Base-by-base conservation (phyloP, 2,888 invertebrate genomes). In the Anthophora plumipes region DNA sequence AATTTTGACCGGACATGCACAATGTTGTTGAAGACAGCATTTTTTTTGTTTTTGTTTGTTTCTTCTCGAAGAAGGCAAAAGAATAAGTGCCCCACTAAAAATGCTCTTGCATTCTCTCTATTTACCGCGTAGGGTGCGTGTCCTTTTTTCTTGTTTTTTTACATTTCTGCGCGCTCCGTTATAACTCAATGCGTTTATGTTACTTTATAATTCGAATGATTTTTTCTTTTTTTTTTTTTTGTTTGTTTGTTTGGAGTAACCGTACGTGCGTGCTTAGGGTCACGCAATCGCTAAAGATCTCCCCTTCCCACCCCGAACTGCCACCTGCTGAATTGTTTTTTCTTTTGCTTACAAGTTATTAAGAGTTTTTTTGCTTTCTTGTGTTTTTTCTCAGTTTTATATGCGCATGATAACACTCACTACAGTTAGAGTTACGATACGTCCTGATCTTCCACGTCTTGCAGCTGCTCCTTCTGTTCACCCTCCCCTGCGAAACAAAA, bases 401-500 rank as follows among this genome's bases (percentile, higher is more conserved):
- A 92, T 93, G 91, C 93, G 92, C 92, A 92, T 91, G 81, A 83
- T 92, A 92, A 93, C 93, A 93, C 93, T 93, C 93, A 93, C 93
- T 93, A 92, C 91, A 92, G 90, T 91, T 93, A 92, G 90, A 95
- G 96, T 98, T 98, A 98, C 97, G 98, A 98, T 95, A 98, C 98
- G 95, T 98, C 98, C 95, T 98, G 98, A 94, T 98, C 98, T 94
- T 98, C 98, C 93, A 96, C 97, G 94, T 98, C 98, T 94, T 98
- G 97, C 94, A 97, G 96, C 94, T 97, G 96, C 94, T 97, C 97
- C 95, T 98, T 98, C 92, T 97, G 97, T 94, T 98, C 98, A 88
- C 97, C 96, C 94, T 98, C 98, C 93, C 97, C 98, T 97, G 74
- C 20, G 48, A 20, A 84, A 83, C 37, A 83, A 59, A 75, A 14